phyloP scores from a whole-genome alignment of 2,797 vertebrate species.

The Phalloptychus januarius region DNA sequence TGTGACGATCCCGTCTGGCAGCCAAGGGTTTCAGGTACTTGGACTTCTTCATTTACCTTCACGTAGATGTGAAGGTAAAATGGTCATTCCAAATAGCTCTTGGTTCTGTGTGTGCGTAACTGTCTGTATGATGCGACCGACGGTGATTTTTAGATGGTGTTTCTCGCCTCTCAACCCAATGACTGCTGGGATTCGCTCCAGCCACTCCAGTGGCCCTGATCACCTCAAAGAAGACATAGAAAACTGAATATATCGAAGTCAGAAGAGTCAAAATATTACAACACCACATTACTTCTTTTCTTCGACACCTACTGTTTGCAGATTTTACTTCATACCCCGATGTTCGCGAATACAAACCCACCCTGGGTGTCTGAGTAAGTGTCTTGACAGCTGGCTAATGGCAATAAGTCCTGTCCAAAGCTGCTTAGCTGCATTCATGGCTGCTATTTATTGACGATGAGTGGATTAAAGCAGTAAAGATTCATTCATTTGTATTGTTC shows the following conservation, averaged over 20 bases:
- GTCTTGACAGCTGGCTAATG: constrained; percentile 5
- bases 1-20: no score
- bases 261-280: neutral
- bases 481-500: neutral
- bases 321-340: neutral
- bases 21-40: neutral
- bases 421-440: constrained; percentile 6
- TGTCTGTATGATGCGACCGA: neutral
- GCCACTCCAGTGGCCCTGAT: neutral
- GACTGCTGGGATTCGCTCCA: neutral
- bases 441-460: neutral
- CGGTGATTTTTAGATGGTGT: neutral
- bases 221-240: neutral
- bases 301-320: neutral
- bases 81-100: neutral
- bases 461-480: neutral
- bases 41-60: neutral
- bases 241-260: neutral
- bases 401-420: neutral
- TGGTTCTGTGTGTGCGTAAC: neutral
- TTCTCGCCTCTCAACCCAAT: neutral
- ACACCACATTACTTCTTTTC: neutral
- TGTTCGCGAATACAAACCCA: neutral
- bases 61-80: no score
- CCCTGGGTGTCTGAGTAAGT: neutral